Base-by-base conservation (phyloP, 2,888 invertebrate species). In the Polietes domitor region DNA sequence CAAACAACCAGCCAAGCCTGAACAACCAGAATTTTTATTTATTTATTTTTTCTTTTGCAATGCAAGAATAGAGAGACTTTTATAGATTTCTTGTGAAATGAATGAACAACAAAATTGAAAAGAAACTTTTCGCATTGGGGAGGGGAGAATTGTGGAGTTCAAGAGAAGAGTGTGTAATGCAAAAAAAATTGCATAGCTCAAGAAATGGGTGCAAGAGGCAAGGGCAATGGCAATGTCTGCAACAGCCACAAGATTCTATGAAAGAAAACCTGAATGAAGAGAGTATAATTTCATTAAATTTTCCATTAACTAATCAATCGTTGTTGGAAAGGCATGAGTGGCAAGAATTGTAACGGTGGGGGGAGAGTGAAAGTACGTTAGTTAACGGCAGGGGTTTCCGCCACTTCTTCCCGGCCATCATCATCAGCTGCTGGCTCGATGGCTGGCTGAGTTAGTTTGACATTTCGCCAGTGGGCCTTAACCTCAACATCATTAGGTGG, bases 401-500 rank as follows among this genome's bases (percentile, higher is more conserved):
- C 24, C n/a, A 15, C 10, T 21, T 21, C 10, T 12, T 21, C 12
- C 1, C 28, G 15, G 15, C 24, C 19, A 15, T 10, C 61, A 2
- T 10, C 4, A 61, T 61, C 84, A 84, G 81, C 84, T 84, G 84
- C 81, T 81, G 73, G 41, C 17, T 80, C 81, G n/a, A n/a, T n/a
- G n/a, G n/a, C n/a, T n/a, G n/a, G n/a, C n/a, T n/a, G n/a, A n/a
- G 9, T 41, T 84, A 78, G 74, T 80, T 72, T 84, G 83, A 81
- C 83, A 81, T 78, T 84, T 73, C 21, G 73, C 76, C 68, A 77
- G 84, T 81, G 74, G 84, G 84, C 81, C 70, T 73, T 68, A 73
- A 76, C 84, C 84, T 78, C 81, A 84, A 84, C 72, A 77, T 81
- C 84, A 81, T 84, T 79, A 84, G 78, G 68, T 37, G 78, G 24